phyloP scores from a whole-genome alignment of 2,797 vertebrate species.

The Sorex maritimensis region DNA sequence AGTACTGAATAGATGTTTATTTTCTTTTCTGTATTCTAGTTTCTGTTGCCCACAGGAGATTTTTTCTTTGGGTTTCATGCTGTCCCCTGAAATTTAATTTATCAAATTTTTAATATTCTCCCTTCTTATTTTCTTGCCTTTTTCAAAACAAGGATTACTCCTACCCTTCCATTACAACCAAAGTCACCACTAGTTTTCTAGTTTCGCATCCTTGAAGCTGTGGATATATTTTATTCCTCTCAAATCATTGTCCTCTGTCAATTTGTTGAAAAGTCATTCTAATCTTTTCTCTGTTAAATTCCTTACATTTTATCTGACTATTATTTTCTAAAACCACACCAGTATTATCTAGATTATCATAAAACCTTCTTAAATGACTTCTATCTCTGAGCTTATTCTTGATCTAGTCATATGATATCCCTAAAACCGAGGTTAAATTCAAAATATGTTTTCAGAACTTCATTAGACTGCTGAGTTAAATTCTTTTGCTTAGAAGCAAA shows the following conservation, averaged over 20 bases:
- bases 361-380: constrained; percentile 60
- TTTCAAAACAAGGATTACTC: constrained; percentile 69
- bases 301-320: constrained; percentile 25
- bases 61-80: constrained; percentile 58
- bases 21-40: constrained; percentile 66
- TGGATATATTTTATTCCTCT: constrained; percentile 37
- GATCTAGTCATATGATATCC: neutral
- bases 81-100: constrained; percentile 67
- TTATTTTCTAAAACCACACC: constrained; percentile 66
- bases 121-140: constrained; percentile 18
- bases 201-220: neutral
- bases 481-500: constrained; percentile 14
- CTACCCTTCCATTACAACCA: neutral
- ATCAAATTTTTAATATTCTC: constrained; percentile 69
- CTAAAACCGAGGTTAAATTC: constrained; percentile 44
- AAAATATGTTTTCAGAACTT: constrained; percentile 43
- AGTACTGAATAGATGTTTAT: constrained; percentile 24
- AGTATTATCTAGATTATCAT: constrained; percentile 49
- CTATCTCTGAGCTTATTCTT: constrained; percentile 44
- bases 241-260: constrained; percentile 34
- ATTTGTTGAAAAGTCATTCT: constrained; percentile 42
- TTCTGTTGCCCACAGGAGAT: constrained; percentile 57
- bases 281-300: constrained; percentile 63
- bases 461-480: constrained; percentile 44
- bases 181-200: constrained; percentile 19